These are phyloP conservation scores for Drosophila pseudoananassae DNA, from an alignment of 1,140 invertebrate species.

Conservation along the genomic window DNA sequence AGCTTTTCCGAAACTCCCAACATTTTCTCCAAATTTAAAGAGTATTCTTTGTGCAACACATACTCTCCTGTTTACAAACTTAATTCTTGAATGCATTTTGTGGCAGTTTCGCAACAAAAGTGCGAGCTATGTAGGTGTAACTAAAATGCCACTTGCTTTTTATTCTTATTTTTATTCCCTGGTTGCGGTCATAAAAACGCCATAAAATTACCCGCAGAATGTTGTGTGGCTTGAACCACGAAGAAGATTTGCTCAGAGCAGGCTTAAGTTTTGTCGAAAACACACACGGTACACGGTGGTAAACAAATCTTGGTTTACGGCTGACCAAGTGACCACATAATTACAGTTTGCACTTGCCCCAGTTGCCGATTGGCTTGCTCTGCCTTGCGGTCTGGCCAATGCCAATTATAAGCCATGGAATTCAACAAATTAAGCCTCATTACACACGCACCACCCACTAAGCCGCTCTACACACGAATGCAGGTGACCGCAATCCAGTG, in stretches of 20 bases:
- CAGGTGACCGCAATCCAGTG: constrained; percentile 62
- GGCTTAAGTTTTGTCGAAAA: constrained; percentile 15
- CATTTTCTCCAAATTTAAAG: neutral
- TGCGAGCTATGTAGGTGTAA: constrained; percentile 63
- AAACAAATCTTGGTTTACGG: constrained; percentile 42
- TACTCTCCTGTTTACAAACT: constrained; percentile 30
- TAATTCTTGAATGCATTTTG: constrained; percentile 69
- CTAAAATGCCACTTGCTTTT: constrained; percentile 68
- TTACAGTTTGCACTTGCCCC: constrained; percentile 71
- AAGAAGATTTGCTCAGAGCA: constrained; percentile 20
- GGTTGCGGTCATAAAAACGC: constrained; percentile 42
- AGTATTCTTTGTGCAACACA: constrained; percentile 4
- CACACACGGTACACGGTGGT: constrained; percentile 6
- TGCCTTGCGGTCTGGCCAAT: constrained; percentile 68
- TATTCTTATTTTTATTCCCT: constrained; percentile 44
- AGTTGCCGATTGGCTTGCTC: constrained; percentile 38
- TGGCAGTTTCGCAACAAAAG: constrained; percentile 49
- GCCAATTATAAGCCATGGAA: constrained; percentile 80
- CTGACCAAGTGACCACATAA: constrained; percentile 73
- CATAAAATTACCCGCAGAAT: constrained; percentile 27
- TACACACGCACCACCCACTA: constrained; percentile 38
- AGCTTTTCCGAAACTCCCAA: neutral
- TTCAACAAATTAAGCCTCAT: constrained; percentile 81
- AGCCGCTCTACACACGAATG: constrained; percentile 15
- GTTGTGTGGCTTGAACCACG: constrained; percentile 33